Base-by-base conservation (phyloP, 2,113 vertebrate species). In the Dermatemys mawii region DNA sequence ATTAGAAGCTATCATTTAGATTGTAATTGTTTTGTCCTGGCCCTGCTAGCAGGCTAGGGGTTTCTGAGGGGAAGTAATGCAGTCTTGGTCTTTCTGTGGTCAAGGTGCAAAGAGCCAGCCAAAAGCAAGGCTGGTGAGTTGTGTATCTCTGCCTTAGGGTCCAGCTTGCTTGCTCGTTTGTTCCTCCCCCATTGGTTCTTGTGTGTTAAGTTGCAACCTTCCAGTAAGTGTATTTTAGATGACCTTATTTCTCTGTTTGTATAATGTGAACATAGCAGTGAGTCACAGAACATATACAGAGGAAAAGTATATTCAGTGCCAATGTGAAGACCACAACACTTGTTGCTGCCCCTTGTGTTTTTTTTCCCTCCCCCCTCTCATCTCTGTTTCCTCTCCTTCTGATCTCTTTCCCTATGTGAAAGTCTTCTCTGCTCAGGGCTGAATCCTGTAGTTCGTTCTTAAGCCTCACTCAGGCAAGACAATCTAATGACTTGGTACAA, bases 391-490 rank as follows among this genome's bases (percentile, higher is more conserved):
- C 60, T 84, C 78, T 24, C 49, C 11, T 11, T 35, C 46, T 53
- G 0, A 0, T 16, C 1, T 78, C 35, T 60, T 95, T 32, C 5
- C 27, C 11, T 0, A 1, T 35, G 2, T 21, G 75, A 78, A 13
- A 26, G 70, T 9, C 38, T 41, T 73, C 38, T 70, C 89, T 35
- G 48, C 14, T 83, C 35, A 89, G 51, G 16, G 51, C 76, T 91
- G 84, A 95, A 83, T 44, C 79, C 49, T 70, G 89, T 85, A 19
- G 38, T 86, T 89, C 93, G 22, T 51, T n/a, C 2, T 0, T 24
- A 76, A 87, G 3, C 17, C 35, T 84, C 19, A 29, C 44, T 85
- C 44, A 51, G 35, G 53, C 60, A 88, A 92, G 92, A 91, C 60
- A 5, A 0, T 11, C 87, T 17, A 8, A 46, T 3, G 0, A 67